Conservation (phyloP, 1,140 invertebrate genomes). For the Drosophila tropicalis region DNA sequence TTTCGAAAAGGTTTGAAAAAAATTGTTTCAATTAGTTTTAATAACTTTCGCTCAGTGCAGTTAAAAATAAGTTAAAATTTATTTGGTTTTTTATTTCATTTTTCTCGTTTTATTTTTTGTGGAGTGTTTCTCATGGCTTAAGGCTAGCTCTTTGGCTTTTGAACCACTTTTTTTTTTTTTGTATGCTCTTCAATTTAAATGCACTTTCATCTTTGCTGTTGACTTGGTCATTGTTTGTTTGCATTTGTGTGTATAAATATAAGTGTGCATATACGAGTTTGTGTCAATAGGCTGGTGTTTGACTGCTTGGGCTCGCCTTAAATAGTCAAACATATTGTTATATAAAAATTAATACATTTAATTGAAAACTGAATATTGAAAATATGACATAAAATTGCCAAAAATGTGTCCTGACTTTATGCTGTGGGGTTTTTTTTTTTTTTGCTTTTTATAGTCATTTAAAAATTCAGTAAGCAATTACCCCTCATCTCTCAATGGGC, state of each 20-base stretch:
- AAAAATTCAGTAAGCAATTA: constrained; percentile 63
- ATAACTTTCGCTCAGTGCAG: neutral
- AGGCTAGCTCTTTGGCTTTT: constrained; percentile 3
- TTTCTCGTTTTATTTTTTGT: neutral
- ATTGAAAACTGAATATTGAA: neutral
- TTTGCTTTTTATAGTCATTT: constrained; percentile 21
- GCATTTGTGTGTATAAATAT: neutral
- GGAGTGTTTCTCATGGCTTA: neutral
- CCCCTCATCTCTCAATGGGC: constrained; percentile 22
- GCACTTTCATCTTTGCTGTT: constrained; percentile 50
- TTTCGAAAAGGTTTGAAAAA: neutral
- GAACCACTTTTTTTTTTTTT: constrained; percentile 17
- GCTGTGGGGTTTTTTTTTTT: neutral
- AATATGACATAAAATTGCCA: neutral
- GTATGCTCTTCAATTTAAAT: constrained; percentile 39
- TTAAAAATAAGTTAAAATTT: neutral
- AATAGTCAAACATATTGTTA: neutral
- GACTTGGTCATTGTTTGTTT: constrained; percentile 5
- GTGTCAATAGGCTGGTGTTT: neutral
- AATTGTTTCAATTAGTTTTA: neutral
- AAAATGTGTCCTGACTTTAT: neutral
- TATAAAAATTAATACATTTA: neutral
- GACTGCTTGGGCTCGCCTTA: neutral
- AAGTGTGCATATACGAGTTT: neutral
- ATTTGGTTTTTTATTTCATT: neutral